Evolutionary conservation across 2,888 invertebrate species (phyloP).

Genomic region (Deilephila porcellus): DNA sequence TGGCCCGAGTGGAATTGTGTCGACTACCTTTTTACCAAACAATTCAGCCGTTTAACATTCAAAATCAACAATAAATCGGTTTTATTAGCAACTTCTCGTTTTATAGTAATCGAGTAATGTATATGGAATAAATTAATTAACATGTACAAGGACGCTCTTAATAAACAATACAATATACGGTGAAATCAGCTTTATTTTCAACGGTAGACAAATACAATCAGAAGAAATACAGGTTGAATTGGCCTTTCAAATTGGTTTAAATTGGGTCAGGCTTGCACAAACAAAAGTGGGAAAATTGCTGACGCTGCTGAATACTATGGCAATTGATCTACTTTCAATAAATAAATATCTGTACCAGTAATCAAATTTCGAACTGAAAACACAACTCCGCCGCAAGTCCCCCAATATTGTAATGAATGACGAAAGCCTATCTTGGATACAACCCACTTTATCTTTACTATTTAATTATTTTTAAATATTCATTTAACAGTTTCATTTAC

Average conservation of each 20-base stretch:
- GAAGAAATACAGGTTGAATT: conserved; percentile 76
- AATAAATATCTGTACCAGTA: conserved; percentile 52
- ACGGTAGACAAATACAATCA: conserved; percentile 72
- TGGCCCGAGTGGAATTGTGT: neutral
- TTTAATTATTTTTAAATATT: neutral
- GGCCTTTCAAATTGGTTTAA: conserved; percentile 77
- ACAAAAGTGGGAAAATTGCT: conserved; percentile 70
- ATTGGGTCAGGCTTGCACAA: conserved; percentile 78
- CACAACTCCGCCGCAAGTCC: neutral
- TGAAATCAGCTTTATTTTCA: conserved; percentile 70
- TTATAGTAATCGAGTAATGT: neutral
- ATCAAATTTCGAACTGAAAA: conserved; percentile 23
- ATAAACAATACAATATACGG: conserved; percentile 57
- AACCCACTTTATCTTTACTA: neutral
- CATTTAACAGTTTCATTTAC: too few species aligned
- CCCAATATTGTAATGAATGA: neutral
- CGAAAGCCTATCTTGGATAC: neutral
- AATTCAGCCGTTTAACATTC: neutral
- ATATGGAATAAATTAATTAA: conserved; percentile 23
- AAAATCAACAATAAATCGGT: neutral
- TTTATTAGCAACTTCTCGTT: neutral
- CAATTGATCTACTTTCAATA: conserved; percentile 61
- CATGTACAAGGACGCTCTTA: conserved; percentile 32
- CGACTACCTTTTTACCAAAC: neutral
- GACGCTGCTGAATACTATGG: conserved; percentile 56